A percentile compares a stretch with the other conserved stretches of the same genome.
Evolutionary conservation across 2,888 invertebrate genomes (phyloP).

Genomic region (Chymomyza fuscimana): DNA sequence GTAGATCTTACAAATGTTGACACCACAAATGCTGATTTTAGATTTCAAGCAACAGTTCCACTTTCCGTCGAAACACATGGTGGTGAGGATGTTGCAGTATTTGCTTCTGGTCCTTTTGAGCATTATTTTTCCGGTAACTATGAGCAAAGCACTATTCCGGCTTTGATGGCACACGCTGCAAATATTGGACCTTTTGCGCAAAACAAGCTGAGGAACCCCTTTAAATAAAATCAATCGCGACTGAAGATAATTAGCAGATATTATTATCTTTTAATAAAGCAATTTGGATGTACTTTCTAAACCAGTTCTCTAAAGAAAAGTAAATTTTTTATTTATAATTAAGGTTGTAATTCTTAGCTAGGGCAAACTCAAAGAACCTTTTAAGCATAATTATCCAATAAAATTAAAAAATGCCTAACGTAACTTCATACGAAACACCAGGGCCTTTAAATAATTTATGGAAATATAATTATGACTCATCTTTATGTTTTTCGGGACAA

Average conservation of each 20-base stretch:
- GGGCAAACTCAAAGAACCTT: too few relatives aligned
- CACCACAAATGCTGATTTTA: conserved; percentile 54
- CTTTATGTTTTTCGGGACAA: too few relatives aligned
- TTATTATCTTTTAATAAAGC: neutral
- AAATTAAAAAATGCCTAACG: too few relatives aligned
- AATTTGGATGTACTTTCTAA: too few relatives aligned
- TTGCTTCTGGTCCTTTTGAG: conserved; percentile 87
- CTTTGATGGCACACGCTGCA: conserved; percentile 86
- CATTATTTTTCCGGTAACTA: conserved; percentile 89
- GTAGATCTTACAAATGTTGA: conserved; percentile 58
- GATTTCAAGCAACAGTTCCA: conserved; percentile 84
- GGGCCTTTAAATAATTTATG: too few relatives aligned
- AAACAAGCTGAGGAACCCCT: neutral
- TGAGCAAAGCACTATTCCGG: conserved; percentile 88
- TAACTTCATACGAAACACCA: too few relatives aligned
- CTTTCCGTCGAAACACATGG: conserved; percentile 85
- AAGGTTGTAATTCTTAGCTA: too few relatives aligned
- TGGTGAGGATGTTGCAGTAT: conserved; percentile 89
- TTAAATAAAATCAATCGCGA: neutral
- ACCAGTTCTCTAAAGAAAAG: too few relatives aligned
- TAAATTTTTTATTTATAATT: too few relatives aligned
- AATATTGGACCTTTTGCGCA: conserved; percentile 83
- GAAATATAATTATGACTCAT: too few relatives aligned
- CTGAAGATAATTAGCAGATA: neutral
- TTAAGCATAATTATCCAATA: too few relatives aligned